Base-by-base conservation (phyloP, 1,140 invertebrate species). In the Streblospio benedicti region DNA sequence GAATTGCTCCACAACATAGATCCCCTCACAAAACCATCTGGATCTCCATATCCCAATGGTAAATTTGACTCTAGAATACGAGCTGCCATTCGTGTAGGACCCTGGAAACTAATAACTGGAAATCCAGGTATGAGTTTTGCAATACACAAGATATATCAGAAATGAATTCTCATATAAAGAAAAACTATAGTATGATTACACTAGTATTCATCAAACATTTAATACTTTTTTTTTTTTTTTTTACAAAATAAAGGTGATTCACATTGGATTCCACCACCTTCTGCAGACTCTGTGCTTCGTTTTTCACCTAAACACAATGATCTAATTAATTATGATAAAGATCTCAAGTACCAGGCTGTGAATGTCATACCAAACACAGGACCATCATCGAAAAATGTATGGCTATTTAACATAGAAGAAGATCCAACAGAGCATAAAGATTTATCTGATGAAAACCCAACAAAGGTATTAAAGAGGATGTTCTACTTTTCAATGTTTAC, bases 1-100 rank as follows among this genome's bases (percentile, higher is more conserved):
- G 67, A 69, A 27, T 28, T 70, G n/a, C 52, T 70, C 6, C 65
- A 70, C 44, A 70, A 70, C 52, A 69, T 70, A 30, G 69, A 70
- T 45, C 66, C 62, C 16, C 20, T 67, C 35, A 43, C 25, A 16
- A 25, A 43, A 18, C 23, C n/a, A 12, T 28, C 23, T 9, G 66
- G 67, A 0, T 16, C 51, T 18, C 33, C 16, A 38, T 14, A 55
- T 16, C 31, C 23, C 6, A 47, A 25, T 12, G 23, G 20, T 23
- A 31, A 35, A 5, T 69, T 69, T 56, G 66, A 70, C 52, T 59
- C 35, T 16, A 31, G 56, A 23, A 41, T 61, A 1, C 59, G 56
- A 41, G 69, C 67, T 16, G 69, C 69, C 31, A 41, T 70, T 12
- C 28, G 69, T 20, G 35, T 59, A 18, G 62, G 60, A 18, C 56